These are phyloP conservation scores for Atherinosoma microstoma DNA, from an alignment of 2,797 vertebrate genomes.

Conservation along the genomic window DNA sequence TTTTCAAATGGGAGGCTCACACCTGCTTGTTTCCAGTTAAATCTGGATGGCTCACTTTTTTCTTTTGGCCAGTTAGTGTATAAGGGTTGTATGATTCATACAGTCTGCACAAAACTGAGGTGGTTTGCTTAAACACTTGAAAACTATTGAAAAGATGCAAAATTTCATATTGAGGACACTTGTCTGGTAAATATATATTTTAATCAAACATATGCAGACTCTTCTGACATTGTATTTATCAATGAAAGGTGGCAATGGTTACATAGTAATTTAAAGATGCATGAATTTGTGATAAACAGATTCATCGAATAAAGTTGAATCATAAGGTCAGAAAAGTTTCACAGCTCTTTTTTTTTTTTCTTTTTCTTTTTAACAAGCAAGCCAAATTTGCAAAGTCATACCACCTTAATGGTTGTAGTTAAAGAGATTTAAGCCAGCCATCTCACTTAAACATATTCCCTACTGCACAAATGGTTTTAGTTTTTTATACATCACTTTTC, in stretches of 20 bases:
- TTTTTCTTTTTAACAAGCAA: background rate
- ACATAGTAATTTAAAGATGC: background rate
- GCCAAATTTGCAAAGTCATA: background rate
- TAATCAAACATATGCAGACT: too few species aligned
- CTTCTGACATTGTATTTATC: too few species aligned
- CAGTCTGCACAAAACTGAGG: too few species aligned
- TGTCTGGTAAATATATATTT: too few species aligned
- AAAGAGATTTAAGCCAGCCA: background rate
- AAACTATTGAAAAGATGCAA: too few species aligned
- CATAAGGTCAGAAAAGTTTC: background rate
- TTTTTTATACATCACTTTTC: slow-evolving; percentile 10
- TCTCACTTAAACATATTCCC: slow-evolving; percentile 5
- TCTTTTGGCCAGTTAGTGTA: too few species aligned
- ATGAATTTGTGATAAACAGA: background rate
- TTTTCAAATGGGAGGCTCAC: too few species aligned
- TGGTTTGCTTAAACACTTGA: background rate
- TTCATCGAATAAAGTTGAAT: background rate
- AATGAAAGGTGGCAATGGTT: background rate
- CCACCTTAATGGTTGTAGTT: background rate
- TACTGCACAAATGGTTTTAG: slow-evolving; percentile 6
- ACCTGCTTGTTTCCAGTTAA: too few species aligned
- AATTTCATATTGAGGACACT: too few species aligned
- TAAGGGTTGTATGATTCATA: too few species aligned
- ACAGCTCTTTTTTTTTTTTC: background rate
- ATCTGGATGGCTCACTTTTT: too few species aligned